These are phyloP conservation scores for Callitettix versicolor DNA, from an alignment of 1,140 invertebrate genomes.

Conservation along the genomic window DNA sequence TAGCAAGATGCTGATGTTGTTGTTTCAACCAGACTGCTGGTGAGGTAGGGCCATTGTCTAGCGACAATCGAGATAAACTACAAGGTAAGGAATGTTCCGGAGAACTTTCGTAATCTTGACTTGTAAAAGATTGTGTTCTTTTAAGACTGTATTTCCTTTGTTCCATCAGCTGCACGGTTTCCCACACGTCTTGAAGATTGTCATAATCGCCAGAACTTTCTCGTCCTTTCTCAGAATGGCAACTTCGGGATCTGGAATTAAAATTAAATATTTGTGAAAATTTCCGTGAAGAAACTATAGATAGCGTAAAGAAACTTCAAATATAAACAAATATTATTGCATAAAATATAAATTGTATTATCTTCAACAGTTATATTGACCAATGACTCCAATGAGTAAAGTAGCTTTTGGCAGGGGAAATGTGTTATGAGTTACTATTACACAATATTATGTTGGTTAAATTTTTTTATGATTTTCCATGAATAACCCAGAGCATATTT, in stretches of 20 bases:
- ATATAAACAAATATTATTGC: too few species aligned
- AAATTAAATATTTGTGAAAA: too few species aligned
- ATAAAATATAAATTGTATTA: too few species aligned
- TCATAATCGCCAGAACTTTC: slow-evolving; percentile 36
- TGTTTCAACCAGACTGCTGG: slow-evolving; percentile 50
- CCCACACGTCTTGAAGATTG: slow-evolving; percentile 38
- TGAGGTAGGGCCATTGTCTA: slow-evolving; percentile 39
- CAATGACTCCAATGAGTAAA: too few species aligned
- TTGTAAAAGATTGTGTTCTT: slow-evolving; percentile 25
- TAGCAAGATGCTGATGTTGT: slow-evolving; percentile 39
- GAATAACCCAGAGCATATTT: too few species aligned
- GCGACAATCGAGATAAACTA: slow-evolving; percentile 18
- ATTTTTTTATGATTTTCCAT: too few species aligned
- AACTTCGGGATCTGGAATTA: neutral
- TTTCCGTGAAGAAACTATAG: too few species aligned
- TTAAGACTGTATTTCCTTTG: slow-evolving; percentile 17
- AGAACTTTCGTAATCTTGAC: slow-evolving; percentile 20
- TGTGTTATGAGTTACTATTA: too few species aligned
- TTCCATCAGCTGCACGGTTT: slow-evolving; percentile 19
- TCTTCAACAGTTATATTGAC: too few species aligned
- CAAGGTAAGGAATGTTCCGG: slow-evolving; percentile 16
- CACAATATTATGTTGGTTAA: too few species aligned
- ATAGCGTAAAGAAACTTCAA: too few species aligned
- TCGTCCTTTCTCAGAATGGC: slow-evolving; percentile 4
- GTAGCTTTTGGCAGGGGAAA: too few species aligned